Conservation (phyloP, 2,888 invertebrate genomes). For the Slavum lentiscoides region DNA sequence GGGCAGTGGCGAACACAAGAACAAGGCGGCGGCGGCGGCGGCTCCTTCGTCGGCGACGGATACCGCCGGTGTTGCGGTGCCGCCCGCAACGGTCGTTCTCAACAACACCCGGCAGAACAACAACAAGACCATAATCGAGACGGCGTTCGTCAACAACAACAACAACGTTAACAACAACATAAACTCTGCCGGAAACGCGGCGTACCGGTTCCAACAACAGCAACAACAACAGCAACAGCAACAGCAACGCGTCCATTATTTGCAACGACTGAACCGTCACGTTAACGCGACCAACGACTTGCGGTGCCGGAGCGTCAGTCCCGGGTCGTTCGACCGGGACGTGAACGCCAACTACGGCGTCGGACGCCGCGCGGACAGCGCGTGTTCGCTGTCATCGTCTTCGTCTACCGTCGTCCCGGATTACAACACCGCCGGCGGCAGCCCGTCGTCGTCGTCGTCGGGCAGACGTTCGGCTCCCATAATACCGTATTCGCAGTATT, state of each 20-base stretch:
- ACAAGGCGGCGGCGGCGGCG: background rate
- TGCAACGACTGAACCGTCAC: background rate
- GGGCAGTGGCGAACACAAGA: constrained; percentile 50
- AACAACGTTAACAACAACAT: constrained; percentile 42
- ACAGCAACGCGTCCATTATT: background rate
- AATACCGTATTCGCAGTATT: constrained; percentile 53
- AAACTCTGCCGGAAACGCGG: background rate
- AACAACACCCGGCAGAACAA: background rate
- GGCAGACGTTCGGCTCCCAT: constrained; percentile 54
- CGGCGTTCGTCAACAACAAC: constrained; percentile 54
- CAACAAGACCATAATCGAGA: constrained; percentile 54
- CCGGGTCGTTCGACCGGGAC: constrained; percentile 49
- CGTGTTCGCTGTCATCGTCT: constrained; percentile 40
- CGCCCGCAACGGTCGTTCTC: background rate
- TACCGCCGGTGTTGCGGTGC: background rate
- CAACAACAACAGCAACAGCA: constrained; percentile 12
- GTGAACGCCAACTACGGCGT: constrained; percentile 47
- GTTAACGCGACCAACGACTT: background rate
- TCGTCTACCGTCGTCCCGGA: background rate
- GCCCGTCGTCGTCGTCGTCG: constrained; percentile 34
- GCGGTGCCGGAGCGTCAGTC: constrained; percentile 55
- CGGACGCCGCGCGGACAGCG: constrained; percentile 51
- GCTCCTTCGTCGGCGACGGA: background rate
- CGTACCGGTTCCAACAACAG: constrained; percentile 20
- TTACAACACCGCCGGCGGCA: constrained; percentile 19